These are phyloP conservation scores for Sphaerodactylus townsendi DNA, from an alignment of 2,113 vertebrate genomes.

Conservation along the genomic window DNA sequence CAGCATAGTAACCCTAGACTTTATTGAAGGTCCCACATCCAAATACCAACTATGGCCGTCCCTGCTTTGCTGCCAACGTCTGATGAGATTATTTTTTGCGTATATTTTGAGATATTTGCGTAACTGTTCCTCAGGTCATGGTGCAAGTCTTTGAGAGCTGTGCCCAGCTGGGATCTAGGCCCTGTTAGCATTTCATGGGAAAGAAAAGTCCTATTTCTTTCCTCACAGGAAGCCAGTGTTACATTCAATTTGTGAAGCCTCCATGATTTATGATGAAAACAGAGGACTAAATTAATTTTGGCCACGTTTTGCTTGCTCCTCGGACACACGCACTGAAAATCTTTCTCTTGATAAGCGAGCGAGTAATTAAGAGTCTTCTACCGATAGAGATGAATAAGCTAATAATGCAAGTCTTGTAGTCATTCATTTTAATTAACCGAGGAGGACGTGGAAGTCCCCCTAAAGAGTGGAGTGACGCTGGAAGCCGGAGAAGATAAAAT, in stretches of 20 bases:
- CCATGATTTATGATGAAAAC: neutral
- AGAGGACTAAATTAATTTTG: neutral
- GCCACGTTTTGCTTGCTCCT: neutral
- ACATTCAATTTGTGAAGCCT: neutral
- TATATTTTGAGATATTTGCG: too few species aligned
- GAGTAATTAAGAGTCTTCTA: constrained; percentile 62
- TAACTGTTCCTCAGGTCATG: neutral
- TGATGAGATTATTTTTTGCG: too few species aligned
- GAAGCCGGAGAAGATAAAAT: constrained; percentile 53
- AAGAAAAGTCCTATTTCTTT: neutral
- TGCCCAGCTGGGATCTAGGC: neutral
- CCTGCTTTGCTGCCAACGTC: too few species aligned
- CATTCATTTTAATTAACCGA: constrained; percentile 50
- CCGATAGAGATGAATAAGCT: constrained; percentile 55
- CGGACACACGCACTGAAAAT: constrained; percentile 8
- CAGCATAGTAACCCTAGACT: too few species aligned
- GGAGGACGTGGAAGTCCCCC: constrained; percentile 45
- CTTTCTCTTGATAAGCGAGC: constrained; percentile 56
- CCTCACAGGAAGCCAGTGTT: neutral
- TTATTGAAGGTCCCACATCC: too few species aligned
- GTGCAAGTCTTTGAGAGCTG: neutral
- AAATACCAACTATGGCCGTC: too few species aligned
- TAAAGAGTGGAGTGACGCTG: constrained; percentile 53
- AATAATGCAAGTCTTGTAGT: constrained; percentile 43
- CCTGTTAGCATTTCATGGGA: neutral